phyloP scores from a whole-genome alignment of 1,140 invertebrate species.

The Ostrea edulis region DNA sequence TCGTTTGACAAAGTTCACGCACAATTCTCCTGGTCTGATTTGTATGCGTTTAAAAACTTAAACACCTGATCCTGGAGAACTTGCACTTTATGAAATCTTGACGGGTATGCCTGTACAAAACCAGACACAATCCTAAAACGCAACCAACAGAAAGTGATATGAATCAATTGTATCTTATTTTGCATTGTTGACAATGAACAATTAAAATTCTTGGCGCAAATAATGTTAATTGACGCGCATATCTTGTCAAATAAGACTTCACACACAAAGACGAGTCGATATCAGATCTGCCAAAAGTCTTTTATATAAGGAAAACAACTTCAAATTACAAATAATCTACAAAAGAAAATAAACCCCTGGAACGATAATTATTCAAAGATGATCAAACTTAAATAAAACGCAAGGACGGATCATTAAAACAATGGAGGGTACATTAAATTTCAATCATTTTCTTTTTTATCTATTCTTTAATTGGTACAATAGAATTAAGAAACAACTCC shows the following conservation, averaged over 20 bases:
- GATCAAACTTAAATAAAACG: constrained; percentile 16
- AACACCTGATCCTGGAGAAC: too few species aligned
- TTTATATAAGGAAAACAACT: constrained; percentile 27
- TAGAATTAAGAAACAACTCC: background rate
- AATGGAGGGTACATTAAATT: constrained; percentile 19
- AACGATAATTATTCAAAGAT: constrained; percentile 24
- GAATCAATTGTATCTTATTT: constrained; percentile 29
- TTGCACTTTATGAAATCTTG: background rate
- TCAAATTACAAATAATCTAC: constrained; percentile 21
- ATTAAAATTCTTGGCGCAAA: constrained; percentile 31
- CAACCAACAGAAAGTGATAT: background rate
- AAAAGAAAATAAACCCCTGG: constrained; percentile 12
- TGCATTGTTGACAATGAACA: constrained; percentile 4
- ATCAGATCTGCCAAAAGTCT: constrained; percentile 22
- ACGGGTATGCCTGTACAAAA: background rate
- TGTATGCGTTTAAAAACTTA: too few species aligned
- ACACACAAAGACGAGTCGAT: background rate
- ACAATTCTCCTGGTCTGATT: too few species aligned
- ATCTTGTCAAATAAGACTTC: constrained; percentile 3
- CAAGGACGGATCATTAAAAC: constrained; percentile 30
- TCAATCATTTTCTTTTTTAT: constrained; percentile 32
- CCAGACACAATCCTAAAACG: background rate
- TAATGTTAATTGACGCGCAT: constrained; percentile 34
- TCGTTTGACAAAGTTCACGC: too few species aligned
- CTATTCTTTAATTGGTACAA: constrained; percentile 20